Conservation (phyloP, 2,888 invertebrate genomes). For the Folsomia manolachei region DNA sequence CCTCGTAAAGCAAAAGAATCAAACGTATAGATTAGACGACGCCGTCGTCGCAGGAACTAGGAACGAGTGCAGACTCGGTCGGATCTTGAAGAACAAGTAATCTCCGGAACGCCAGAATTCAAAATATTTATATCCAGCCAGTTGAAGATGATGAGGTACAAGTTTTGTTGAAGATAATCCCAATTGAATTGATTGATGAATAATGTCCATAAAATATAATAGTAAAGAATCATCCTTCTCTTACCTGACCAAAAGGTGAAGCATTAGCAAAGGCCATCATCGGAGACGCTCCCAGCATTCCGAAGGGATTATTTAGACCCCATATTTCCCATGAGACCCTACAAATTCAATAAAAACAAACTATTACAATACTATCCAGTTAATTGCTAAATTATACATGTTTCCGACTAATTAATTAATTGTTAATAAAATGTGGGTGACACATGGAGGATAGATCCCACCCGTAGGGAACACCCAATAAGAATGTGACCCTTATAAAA, state of each 20-base stretch:
- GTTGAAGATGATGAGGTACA: too few species aligned
- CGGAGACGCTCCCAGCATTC: not conserved
- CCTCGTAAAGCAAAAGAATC: conserved; percentile 27
- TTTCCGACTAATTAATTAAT: not conserved
- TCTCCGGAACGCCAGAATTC: too few species aligned
- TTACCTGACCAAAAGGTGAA: conserved; percentile 19
- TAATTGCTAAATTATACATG: not conserved
- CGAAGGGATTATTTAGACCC: conserved; percentile 37
- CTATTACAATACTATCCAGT: not conserved
- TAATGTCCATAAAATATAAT: conserved; percentile 25
- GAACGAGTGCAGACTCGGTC: too few species aligned
- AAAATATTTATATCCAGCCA: too few species aligned
- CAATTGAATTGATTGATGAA: too few species aligned
- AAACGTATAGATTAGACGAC: conserved; percentile 30
- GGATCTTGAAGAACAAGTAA: too few species aligned
- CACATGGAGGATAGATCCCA: conserved; percentile 9
- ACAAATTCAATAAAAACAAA: conserved; percentile 6
- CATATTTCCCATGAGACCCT: conserved; percentile 43
- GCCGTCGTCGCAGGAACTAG: conserved; percentile 28
- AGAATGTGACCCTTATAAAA: conserved; percentile 12
- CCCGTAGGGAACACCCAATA: conserved; percentile 17
- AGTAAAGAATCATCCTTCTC: not conserved
- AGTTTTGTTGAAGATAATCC: too few species aligned
- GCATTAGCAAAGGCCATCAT: not conserved
- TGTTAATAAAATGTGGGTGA: conserved; percentile 2